Evolutionary conservation across 2,113 vertebrate species (phyloP).

Genomic region (Vimba vimba): DNA sequence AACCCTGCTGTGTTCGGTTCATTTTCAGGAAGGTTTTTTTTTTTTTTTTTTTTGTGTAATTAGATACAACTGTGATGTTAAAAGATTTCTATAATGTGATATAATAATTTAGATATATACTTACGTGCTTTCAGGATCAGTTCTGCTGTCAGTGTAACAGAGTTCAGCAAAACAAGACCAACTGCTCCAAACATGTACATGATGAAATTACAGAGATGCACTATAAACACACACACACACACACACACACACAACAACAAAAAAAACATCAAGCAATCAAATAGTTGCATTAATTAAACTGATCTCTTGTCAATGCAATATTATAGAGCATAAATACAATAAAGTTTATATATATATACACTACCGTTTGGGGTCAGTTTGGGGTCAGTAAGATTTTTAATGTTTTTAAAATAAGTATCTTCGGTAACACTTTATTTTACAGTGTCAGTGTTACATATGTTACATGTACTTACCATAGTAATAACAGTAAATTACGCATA

Average conservation of each 20-base stretch:
- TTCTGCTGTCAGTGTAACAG: conserved; percentile 1
- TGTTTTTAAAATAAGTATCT: too few relatives aligned
- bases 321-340: too few relatives aligned
- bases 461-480: too few relatives aligned
- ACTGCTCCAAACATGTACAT: conserved; percentile 31
- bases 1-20: not conserved
- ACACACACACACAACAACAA: too few relatives aligned
- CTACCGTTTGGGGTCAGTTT: too few relatives aligned
- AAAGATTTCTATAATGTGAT: not conserved
- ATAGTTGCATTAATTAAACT: not conserved
- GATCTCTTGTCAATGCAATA: too few relatives aligned
- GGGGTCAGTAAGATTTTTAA: too few relatives aligned
- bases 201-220: not conserved
- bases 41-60: not conserved
- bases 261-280: too few relatives aligned
- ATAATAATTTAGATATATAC: not conserved
- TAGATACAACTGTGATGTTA: not conserved
- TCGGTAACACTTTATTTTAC: too few relatives aligned
- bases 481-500: too few relatives aligned
- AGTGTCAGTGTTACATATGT: too few relatives aligned
- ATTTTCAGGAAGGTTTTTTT: not conserved
- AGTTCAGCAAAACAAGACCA: conserved; percentile 20
- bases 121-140: conserved; percentile 14
- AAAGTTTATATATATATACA: too few relatives aligned
- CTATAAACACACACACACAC: not conserved